Evolutionary conservation across 2,113 vertebrate species (phyloP).

Genomic region (Melanotaenia duboulayi): DNA sequence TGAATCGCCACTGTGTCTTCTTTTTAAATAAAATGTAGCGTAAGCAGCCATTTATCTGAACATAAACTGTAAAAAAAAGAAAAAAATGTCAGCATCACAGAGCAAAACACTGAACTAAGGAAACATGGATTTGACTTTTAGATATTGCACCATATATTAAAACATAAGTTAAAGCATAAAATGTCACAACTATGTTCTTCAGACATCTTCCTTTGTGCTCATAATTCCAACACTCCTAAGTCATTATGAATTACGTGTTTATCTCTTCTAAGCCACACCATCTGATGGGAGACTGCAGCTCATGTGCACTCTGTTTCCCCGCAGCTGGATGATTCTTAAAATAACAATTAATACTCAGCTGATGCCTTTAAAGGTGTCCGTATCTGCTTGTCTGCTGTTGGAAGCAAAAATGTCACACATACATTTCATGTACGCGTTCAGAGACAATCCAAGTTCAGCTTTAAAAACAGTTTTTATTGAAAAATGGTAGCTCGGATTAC

Average conservation of each 20-base stretch:
- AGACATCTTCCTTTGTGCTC: background rate
- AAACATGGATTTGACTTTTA: constrained; percentile 27
- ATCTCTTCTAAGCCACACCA: constrained; percentile 40
- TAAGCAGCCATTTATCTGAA: too few species aligned
- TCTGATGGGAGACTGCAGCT: constrained; percentile 41
- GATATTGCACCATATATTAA: background rate
- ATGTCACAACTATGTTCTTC: background rate
- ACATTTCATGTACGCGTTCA: background rate
- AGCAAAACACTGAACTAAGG: too few species aligned
- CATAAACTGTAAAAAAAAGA: too few species aligned
- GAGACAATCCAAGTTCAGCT: background rate
- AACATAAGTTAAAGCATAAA: constrained; percentile 8
- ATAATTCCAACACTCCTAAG: constrained; percentile 1
- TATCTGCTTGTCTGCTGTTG: constrained; percentile 49
- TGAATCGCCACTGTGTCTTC: too few species aligned
- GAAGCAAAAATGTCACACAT: constrained; percentile 15
- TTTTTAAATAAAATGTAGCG: too few species aligned
- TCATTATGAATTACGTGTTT: constrained; percentile 35
- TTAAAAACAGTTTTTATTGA: background rate
- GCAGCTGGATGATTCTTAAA: constrained; percentile 36
- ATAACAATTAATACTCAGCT: constrained; percentile 27
- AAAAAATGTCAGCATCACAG: too few species aligned
- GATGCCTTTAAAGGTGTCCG: constrained; percentile 62
- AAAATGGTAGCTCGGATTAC: too few species aligned
- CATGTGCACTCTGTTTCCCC: constrained; percentile 8